Evolutionary conservation across 2,113 vertebrate genomes (phyloP), one percentile per base, ranked within the genome.

Genomic region (Pteronura brasiliensis): DNA sequence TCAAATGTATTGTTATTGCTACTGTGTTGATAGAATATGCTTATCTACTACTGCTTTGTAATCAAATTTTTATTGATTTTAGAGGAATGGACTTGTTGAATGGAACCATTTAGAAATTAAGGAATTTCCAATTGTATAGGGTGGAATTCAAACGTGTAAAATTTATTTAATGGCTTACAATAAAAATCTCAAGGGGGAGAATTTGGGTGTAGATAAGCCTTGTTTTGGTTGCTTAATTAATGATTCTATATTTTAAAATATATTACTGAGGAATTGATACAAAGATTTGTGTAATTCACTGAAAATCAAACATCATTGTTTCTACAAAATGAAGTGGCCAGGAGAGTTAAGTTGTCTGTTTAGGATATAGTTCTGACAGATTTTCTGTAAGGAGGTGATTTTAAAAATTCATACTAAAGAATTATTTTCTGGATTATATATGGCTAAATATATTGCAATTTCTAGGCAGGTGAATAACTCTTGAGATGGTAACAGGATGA

Each of bases 381-480:
- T 96, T 92, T 94, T 84, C 74, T 94, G 4, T 89, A 61, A 89
- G n/a, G 65, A 14, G 18, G 0, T 76, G 94, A 94, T 82, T 92
- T 55, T 85, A 61, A 92, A 92, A 72, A 61, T 93, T 96, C 9
- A 25, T 82, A 86, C 90, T 80, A 84, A 10, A 44, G 34, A 92
- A 85, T 11, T 90, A 74, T 91, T 93, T 95, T 95, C 52, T 95
- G 47, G 18, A 67, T 81, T 97, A 72, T 63, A 83, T 80, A 47
- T 71, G 90, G 47, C 29, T 76, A 47, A 10, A 61, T 86, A 67
- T 89, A 69, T 92, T 82, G 6, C 17, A 72, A 63, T 93, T 94
- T 90, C 20, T 63, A 82, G n/a, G 57, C 87, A 63, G 44, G 17
- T 76, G 29, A 93, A 44, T 87, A 85, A 57, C 23, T 74, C 14